Conservation (phyloP, 2,888 invertebrate species). For the Drosophila mayaguana region DNA sequence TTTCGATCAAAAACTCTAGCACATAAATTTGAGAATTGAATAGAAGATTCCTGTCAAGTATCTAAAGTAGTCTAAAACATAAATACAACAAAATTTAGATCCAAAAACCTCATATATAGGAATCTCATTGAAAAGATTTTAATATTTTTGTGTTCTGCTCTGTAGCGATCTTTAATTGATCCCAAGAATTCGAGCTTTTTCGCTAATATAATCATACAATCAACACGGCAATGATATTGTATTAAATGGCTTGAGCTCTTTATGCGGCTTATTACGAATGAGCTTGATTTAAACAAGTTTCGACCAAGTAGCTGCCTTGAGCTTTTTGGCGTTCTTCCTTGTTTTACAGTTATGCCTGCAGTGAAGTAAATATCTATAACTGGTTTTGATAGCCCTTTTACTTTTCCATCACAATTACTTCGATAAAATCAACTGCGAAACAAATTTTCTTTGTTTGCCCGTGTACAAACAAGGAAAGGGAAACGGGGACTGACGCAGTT, state of each 20-base stretch:
- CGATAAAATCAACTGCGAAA: neutral
- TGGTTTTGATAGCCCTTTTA: constrained; percentile 42
- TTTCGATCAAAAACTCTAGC: too few relatives aligned
- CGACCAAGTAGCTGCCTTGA: constrained; percentile 35
- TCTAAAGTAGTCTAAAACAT: too few relatives aligned
- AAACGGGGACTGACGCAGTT: neutral
- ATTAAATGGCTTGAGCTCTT: constrained; percentile 17
- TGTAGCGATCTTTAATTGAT: neutral
- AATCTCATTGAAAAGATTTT: too few relatives aligned
- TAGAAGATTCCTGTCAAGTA: too few relatives aligned
- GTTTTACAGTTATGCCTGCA: constrained; percentile 42
- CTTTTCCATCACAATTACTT: constrained; percentile 36
- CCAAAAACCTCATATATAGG: too few relatives aligned
- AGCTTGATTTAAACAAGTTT: constrained; percentile 34
- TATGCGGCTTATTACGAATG: neutral
- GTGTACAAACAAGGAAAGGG: constrained; percentile 14
- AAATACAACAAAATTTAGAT: too few relatives aligned
- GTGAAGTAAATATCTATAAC: constrained; percentile 24
- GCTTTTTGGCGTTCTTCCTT: constrained; percentile 40
- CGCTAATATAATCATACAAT: neutral
- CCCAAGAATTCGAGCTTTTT: neutral
- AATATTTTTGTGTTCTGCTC: neutral
- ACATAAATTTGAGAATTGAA: too few relatives aligned
- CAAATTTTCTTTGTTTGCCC: constrained; percentile 9
- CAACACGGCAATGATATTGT: constrained; percentile 5